These are phyloP conservation scores for Ormyrus pomaceus DNA, from an alignment of 2,888 invertebrate genomes.

Conservation along the genomic window DNA sequence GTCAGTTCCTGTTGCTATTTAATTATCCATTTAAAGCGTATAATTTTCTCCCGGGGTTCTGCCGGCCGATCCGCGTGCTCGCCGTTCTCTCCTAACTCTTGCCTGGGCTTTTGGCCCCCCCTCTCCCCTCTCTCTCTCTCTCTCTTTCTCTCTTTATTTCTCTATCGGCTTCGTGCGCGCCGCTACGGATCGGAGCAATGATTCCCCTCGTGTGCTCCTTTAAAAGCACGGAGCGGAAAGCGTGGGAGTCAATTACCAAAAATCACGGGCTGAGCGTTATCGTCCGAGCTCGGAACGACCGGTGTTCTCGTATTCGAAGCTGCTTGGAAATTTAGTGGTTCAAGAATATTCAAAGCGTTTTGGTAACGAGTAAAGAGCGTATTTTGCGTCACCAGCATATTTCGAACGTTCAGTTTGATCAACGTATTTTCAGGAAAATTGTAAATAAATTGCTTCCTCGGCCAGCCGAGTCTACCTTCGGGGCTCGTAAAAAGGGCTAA, in stretches of 20 bases:
- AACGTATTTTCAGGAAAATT: too few relatives aligned
- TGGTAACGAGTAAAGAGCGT: too few relatives aligned
- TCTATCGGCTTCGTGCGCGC: conserved; percentile 37
- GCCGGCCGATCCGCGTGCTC: conserved; percentile 17
- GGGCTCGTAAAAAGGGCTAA: too few relatives aligned
- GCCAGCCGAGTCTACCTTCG: too few relatives aligned
- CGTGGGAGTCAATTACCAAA: conserved; percentile 60
- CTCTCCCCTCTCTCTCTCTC: conserved; percentile 24
- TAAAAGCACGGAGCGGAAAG: conserved; percentile 46
- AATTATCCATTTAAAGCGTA: conserved; percentile 76
- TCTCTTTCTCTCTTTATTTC: conserved; percentile 38
- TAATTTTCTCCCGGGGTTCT: conserved; percentile 71
- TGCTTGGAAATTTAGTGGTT: too few relatives aligned
- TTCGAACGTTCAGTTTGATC: too few relatives aligned
- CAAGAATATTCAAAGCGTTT: too few relatives aligned
- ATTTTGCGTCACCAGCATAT: too few relatives aligned
- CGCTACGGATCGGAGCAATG: background rate
- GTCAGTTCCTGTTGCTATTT: conserved; percentile 76
- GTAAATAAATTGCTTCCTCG: too few relatives aligned
- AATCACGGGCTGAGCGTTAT: conserved; percentile 5
- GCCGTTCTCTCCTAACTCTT: conserved; percentile 51
- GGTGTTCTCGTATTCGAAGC: background rate
- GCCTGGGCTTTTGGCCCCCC: background rate
- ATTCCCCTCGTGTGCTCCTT: background rate
- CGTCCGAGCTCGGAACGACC: background rate